Base-by-base conservation (phyloP, 2,888 invertebrate genomes). In the Prosapia bicincta region DNA sequence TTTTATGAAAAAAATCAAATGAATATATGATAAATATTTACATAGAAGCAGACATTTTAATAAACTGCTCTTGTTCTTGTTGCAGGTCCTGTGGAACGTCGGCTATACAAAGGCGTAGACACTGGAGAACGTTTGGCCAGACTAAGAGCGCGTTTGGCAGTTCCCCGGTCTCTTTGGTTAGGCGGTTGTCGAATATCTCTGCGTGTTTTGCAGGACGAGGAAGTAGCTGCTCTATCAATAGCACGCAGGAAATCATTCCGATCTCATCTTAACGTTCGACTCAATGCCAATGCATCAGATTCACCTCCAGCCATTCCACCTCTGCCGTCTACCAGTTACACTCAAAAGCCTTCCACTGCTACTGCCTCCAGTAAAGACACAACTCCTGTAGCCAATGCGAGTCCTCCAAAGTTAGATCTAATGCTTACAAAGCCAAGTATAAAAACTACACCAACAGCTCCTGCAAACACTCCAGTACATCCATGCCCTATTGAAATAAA, bases 21-120 rank as follows among this genome's bases (percentile, higher is more conserved):
- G n/a, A n/a, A n/a, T n/a, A n/a, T n/a, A n/a, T n/a, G n/a, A n/a
- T n/a, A n/a, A n/a, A n/a, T n/a, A n/a, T n/a, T n/a, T n/a, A n/a
- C n/a, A n/a, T n/a, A n/a, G n/a, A n/a, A n/a, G n/a, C n/a, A n/a
- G n/a, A n/a, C n/a, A n/a, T n/a, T n/a, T n/a, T n/a, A n/a, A n/a
- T n/a, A n/a, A n/a, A n/a, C n/a, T 30, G 30, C 30, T 6, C 30
- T 30, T 30, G 6, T n/a, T 80, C 74, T 78, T 54, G 78, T 79
- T 72, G 72, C 79, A 83, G 83, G 83, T 13, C 82, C 82, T 23
- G 81, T 85, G 10, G 84, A 85, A 78, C 79, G 84, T 26, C 80
- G 84, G 26, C 81, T 83, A 65, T 85, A 85, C 81, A 83, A 84
- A 77, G 85, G 85, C 23, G 83, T 85, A 38, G 84, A 85, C 80